Evolutionary conservation across 2,113 vertebrate genomes (phyloP).

Genomic region (Elaphurus davidianus): DNA sequence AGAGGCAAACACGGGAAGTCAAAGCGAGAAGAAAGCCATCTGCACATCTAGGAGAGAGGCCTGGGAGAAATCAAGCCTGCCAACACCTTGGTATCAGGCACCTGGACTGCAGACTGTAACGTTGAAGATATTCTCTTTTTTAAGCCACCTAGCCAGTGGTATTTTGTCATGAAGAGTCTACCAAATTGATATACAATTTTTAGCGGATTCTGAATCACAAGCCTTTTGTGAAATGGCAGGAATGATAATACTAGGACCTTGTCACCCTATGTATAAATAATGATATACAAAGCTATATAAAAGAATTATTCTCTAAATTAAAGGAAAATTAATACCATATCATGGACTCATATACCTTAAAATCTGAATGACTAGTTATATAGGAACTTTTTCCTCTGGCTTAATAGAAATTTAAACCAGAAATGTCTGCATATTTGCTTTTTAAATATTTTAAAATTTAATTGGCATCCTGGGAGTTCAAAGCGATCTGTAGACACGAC

Average conservation of each 20-base stretch:
- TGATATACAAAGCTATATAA: background rate
- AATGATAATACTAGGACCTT: background rate
- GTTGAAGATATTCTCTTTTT: background rate
- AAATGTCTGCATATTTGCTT: background rate
- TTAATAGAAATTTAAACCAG: background rate
- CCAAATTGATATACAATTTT: background rate
- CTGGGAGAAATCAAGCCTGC: background rate
- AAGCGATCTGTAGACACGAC: background rate
- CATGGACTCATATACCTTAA: background rate
- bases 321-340: background rate
- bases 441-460: background rate
- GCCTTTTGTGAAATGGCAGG: background rate
- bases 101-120: fast-evolving
- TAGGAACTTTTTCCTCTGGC: background rate
- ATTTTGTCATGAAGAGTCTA: background rate
- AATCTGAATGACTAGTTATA: background rate
- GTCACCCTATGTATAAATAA: background rate
- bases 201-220: background rate
- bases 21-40: fast-evolving
- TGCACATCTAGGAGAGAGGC: background rate
- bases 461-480: background rate
- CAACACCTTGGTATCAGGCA: background rate
- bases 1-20: background rate
- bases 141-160: fast-evolving
- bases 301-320: background rate